Evolutionary conservation across 1,140 invertebrate species (phyloP).

Genomic region (Tetraneura akinire): DNA sequence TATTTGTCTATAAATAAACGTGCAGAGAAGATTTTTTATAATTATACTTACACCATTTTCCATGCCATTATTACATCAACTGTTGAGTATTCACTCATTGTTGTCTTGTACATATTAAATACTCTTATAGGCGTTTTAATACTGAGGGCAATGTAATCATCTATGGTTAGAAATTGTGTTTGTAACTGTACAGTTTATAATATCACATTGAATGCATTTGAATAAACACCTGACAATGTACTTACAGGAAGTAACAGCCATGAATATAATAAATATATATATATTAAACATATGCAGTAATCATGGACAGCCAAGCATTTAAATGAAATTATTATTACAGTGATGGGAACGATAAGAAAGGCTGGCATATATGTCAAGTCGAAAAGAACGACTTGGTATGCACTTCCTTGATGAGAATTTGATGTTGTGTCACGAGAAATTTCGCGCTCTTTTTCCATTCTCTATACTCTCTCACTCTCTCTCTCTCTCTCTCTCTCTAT

Average conservation of each 20-base stretch:
- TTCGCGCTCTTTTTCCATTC: not conserved
- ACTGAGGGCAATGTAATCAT: not conserved
- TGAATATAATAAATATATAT: not conserved
- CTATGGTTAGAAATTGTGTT: no score
- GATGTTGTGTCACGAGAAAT: constrained; percentile 21
- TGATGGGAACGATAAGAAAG: not conserved
- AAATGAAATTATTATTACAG: constrained; percentile 1
- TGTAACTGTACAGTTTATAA: no score
- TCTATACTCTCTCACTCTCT: not conserved
- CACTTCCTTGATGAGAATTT: constrained; percentile 10
- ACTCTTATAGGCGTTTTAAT: no score
- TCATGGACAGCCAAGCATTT: not conserved
- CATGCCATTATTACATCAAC: no score
- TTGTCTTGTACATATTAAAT: not conserved
- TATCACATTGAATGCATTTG: constrained; percentile 3
- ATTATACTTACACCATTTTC: no score
- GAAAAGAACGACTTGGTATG: not conserved
- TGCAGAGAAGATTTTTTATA: no score
- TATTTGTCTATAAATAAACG: no score
- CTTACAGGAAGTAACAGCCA: not conserved
- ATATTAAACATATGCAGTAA: not conserved
- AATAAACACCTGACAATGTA: constrained; percentile 4
- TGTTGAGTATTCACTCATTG: no score
- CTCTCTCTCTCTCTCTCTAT: no score
- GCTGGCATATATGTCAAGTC: not conserved